Conservation (phyloP, 2,888 invertebrate genomes). For the Melikaiella ostensackeni region DNA sequence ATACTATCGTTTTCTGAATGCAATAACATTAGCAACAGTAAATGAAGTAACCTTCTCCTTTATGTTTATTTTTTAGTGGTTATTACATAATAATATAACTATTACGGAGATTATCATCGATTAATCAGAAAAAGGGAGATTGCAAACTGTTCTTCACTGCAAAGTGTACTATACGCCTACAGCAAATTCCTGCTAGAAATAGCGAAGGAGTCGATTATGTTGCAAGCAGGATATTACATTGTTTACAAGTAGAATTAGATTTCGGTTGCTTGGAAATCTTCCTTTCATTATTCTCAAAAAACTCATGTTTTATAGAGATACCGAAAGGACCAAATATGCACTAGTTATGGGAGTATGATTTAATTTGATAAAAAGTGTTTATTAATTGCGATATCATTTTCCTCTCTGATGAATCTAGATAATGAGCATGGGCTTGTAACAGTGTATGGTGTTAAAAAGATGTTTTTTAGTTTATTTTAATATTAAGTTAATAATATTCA, state of each 20-base stretch:
- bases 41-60: background rate
- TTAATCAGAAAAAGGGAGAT: conserved; percentile 25
- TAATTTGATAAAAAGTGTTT: background rate
- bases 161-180: conserved; percentile 37
- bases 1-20: background rate
- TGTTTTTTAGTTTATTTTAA: background rate
- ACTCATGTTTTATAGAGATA: too few relatives aligned
- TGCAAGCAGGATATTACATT: conserved; percentile 34
- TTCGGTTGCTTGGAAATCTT: background rate
- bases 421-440: background rate
- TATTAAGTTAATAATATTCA: background rate
- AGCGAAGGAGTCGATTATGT: conserved; percentile 37
- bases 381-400: background rate
- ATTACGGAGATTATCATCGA: background rate
- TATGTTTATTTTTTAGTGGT: background rate
- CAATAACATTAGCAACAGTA: background rate
- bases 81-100: background rate
- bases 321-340: too few relatives aligned
- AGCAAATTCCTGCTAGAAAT: conserved; percentile 33
- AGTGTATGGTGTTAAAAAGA: background rate
- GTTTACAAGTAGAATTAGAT: conserved; percentile 25
- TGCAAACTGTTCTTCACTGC: conserved; percentile 16
- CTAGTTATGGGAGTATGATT: background rate
- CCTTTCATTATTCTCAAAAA: too few relatives aligned
- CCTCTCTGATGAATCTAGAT: background rate